phyloP scores from a whole-genome alignment of 2,113 vertebrate genomes.

The Ctenomys sociabilis region DNA sequence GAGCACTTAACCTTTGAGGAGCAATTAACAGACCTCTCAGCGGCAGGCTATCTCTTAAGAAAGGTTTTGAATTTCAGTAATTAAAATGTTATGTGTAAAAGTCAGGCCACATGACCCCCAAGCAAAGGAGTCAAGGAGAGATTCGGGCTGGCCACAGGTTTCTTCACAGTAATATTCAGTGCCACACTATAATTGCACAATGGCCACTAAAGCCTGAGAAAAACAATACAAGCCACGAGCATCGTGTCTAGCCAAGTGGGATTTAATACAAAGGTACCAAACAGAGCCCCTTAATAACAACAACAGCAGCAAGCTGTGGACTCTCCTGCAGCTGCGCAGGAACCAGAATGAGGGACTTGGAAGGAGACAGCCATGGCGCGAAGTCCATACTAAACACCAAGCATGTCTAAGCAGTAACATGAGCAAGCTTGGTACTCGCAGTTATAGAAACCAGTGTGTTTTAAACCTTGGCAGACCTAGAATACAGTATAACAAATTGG shows the following conservation, averaged over 20 bases:
- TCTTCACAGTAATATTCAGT: not conserved
- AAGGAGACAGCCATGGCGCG: not conserved
- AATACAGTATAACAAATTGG: not conserved
- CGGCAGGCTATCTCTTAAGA: not conserved
- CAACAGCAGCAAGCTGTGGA: not conserved
- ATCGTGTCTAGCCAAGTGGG: not conserved
- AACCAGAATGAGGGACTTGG: not conserved
- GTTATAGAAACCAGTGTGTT: not conserved
- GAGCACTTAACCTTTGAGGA: not conserved
- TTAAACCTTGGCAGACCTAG: conserved; percentile 34
- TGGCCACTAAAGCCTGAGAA: not conserved
- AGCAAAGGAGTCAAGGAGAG: not conserved
- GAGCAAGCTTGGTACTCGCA: not conserved
- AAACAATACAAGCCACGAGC: not conserved
- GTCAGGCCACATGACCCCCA: not conserved
- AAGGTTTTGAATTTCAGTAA: conserved; percentile 47
- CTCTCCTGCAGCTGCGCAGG: not conserved
- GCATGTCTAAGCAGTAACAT: not conserved
- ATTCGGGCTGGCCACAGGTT: not conserved
- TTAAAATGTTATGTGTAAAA: conserved; percentile 34
- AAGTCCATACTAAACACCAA: not conserved
- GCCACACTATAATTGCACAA: not conserved
- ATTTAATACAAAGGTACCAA: conserved; percentile 36
- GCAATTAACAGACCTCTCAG: not conserved
- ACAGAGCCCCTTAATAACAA: not conserved